A percentile compares a stretch with the other conserved stretches of the same genome.
These are phyloP conservation scores for Austrolebias charrua DNA, from an alignment of 2,797 vertebrate genomes.

Conservation along the genomic window DNA sequence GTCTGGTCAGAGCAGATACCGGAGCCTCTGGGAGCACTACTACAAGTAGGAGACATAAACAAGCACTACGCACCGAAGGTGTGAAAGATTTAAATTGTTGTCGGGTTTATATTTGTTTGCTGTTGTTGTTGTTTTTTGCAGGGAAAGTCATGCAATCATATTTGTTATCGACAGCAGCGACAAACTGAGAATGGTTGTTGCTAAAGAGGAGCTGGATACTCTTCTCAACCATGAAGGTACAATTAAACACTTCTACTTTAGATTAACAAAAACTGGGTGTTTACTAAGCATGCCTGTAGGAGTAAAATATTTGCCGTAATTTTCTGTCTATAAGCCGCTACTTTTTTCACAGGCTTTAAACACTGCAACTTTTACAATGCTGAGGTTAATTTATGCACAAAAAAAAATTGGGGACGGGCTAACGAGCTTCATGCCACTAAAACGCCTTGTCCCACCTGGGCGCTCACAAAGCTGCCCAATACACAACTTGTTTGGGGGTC, in stretches of 20 bases:
- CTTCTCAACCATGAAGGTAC: constrained; percentile 94
- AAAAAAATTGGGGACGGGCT: too few species aligned
- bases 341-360: too few species aligned
- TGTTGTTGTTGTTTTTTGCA: constrained; percentile 56
- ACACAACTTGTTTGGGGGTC: too few species aligned
- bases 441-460: too few species aligned
- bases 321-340: too few species aligned
- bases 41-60: constrained; percentile 87
- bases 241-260: not conserved
- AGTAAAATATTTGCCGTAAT: too few species aligned
- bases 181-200: constrained; percentile 96
- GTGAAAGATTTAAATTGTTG: not conserved
- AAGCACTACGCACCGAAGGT: too few species aligned
- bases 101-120: not conserved
- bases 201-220: constrained; percentile 95
- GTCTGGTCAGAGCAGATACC: constrained; percentile 97
- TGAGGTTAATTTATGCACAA: too few species aligned
- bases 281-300: too few species aligned
- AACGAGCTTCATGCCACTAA: too few species aligned
- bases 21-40: constrained; percentile 98
- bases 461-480: too few species aligned
- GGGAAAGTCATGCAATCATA: constrained; percentile 97
- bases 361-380: too few species aligned
- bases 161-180: constrained; percentile 99
- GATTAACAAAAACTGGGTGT: not conserved